phyloP scores from a whole-genome alignment of 2,113 vertebrate species.

The Pluvialis apricaria region DNA sequence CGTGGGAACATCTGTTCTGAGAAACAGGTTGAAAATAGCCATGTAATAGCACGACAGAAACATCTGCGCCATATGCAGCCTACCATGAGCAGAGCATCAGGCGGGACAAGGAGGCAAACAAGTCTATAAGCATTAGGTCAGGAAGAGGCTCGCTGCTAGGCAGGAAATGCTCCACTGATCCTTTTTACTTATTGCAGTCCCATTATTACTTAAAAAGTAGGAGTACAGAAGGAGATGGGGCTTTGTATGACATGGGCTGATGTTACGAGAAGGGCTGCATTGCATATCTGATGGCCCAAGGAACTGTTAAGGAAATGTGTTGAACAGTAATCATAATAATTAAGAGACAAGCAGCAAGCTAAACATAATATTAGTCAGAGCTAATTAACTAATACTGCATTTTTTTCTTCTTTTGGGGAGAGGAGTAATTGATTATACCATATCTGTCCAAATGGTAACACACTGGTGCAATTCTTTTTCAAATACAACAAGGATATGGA shows the following conservation, averaged over 20 bases:
- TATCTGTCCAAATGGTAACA: background rate
- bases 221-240: background rate
- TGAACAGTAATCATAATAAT: slow-evolving; percentile 24
- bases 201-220: background rate
- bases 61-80: background rate
- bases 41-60: slow-evolving; percentile 36
- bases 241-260: background rate
- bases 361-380: background rate
- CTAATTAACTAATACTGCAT: background rate
- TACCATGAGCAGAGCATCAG: background rate
- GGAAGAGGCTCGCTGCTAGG: background rate
- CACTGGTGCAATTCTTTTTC: background rate
- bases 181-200: background rate
- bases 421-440: background rate
- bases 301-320: background rate
- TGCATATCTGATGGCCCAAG: background rate
- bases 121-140: background rate
- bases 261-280: background rate
- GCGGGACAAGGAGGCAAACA: background rate
- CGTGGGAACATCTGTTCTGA: slow-evolving; percentile 64
- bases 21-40: slow-evolving; percentile 57
- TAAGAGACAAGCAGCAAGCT: background rate
- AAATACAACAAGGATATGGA: background rate
- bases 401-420: background rate
- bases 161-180: background rate